Percentiles rank a stretch among this genome's conserved stretches.
Evolutionary conservation across 2,888 invertebrate species (phyloP).

Genomic region (Agonopterix arenella): DNA sequence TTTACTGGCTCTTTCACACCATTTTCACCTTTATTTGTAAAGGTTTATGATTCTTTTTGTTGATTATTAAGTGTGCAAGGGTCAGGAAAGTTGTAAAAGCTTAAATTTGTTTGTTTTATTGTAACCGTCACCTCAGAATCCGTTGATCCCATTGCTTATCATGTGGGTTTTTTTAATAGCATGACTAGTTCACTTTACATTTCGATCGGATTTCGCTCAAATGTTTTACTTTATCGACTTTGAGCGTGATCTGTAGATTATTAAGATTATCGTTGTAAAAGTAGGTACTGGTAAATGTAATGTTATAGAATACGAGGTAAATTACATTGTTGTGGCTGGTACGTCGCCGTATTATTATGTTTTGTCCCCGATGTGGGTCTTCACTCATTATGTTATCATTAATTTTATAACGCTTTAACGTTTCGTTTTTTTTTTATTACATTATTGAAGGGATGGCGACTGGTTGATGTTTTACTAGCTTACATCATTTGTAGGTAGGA

Average conservation of each 20-base stretch:
- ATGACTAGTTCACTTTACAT: constrained; percentile 41
- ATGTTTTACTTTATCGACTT: neutral
- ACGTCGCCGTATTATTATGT: constrained; percentile 32
- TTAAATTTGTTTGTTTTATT: constrained; percentile 28
- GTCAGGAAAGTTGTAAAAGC: constrained; percentile 24
- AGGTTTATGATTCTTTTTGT: neutral
- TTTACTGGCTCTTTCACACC: constrained; percentile 23
- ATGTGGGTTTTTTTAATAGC: constrained; percentile 77
- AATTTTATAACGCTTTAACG: too few species aligned
- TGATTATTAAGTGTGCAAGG: constrained; percentile 20
- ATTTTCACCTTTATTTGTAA: neutral
- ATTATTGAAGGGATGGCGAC: too few species aligned
- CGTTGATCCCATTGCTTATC: constrained; percentile 58
- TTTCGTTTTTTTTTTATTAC: too few species aligned
- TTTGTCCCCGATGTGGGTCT: constrained; percentile 46
- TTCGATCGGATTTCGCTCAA: constrained; percentile 13
- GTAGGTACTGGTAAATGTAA: constrained; percentile 23
- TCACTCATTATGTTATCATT: constrained; percentile 52
- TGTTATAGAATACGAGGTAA: constrained; percentile 19
- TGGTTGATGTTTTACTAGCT: too few species aligned
- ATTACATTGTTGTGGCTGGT: constrained; percentile 34
- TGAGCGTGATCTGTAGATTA: constrained; percentile 20
- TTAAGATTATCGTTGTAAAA: constrained; percentile 8
- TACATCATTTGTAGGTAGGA: too few species aligned
- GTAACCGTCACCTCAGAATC: constrained; percentile 21